These are phyloP conservation scores for Sylvilagus bachmani DNA, from an alignment of 2,113 vertebrate genomes.

Conservation along the genomic window DNA sequence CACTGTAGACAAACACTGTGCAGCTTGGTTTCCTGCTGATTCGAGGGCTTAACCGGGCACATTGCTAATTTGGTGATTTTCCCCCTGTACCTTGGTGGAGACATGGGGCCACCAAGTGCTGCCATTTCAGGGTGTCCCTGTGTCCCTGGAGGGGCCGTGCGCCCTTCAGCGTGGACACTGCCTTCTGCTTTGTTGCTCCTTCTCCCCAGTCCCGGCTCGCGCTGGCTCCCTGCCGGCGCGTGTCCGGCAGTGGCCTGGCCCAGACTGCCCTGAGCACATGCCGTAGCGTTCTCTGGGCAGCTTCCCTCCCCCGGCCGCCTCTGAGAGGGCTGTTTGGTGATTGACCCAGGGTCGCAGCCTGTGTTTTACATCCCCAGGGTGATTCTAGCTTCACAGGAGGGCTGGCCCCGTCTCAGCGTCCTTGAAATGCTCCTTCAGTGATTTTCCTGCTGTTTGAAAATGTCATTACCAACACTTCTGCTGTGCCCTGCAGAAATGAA, in stretches of 20 bases:
- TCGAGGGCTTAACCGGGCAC: neutral
- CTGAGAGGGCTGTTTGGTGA: neutral
- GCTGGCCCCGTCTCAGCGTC: neutral
- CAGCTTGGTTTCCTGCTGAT: neutral
- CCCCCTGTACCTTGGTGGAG: neutral
- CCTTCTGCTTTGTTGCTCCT: neutral
- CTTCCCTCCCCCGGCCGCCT: neutral
- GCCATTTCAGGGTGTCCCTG: neutral
- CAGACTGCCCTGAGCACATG: neutral
- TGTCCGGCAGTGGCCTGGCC: neutral
- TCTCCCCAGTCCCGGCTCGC: neutral
- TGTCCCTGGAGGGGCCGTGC: neutral
- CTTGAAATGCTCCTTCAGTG: neutral
- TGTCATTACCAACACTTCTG: neutral
- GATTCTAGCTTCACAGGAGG: neutral
- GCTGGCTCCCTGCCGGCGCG: neutral
- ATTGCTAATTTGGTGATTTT: neutral
- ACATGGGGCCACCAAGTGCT: neutral
- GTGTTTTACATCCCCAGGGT: neutral
- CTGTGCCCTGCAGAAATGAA: neutral
- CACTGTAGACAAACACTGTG: neutral
- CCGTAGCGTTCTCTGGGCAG: neutral
- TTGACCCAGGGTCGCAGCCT: neutral
- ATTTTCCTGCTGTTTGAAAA: neutral
- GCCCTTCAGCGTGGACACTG: too few relatives aligned